Conservation (phyloP, 2,797 vertebrate species). For the Phalanger gymnotis region DNA sequence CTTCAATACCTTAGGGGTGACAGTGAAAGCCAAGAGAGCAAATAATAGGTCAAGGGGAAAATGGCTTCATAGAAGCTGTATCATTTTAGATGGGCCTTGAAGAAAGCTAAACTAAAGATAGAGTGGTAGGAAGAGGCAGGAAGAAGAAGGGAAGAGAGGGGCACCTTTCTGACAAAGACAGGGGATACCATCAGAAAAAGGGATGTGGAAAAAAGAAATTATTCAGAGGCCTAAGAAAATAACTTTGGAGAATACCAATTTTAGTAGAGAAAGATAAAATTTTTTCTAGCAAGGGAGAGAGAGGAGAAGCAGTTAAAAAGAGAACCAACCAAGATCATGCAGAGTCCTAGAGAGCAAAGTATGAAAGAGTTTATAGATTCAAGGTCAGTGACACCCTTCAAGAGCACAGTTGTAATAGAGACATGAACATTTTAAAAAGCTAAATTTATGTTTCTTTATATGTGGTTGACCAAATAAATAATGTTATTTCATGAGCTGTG, state of each 20-base stretch:
- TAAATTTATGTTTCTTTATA: not conserved
- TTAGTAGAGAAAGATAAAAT: not conserved
- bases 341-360: not conserved
- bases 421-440: not conserved
- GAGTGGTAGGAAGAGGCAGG: not conserved
- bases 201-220: not conserved
- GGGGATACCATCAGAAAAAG: not conserved
- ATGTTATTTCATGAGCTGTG: conserved; percentile 54
- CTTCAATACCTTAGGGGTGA: not conserved
- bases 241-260: not conserved
- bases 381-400: not conserved
- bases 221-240: not conserved
- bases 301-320: not conserved
- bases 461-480: conserved; percentile 60
- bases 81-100: not conserved
- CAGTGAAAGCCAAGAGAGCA: not conserved
- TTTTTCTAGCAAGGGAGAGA: not conserved
- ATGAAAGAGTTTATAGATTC: not conserved
- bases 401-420: not conserved
- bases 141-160: not conserved
- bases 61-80: not conserved
- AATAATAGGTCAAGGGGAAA: not conserved
- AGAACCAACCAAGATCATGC: not conserved
- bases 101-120: not conserved
- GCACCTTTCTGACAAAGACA: not conserved